phyloP scores from a whole-genome alignment of 2,113 vertebrate genomes.

The Barbus barbus region DNA sequence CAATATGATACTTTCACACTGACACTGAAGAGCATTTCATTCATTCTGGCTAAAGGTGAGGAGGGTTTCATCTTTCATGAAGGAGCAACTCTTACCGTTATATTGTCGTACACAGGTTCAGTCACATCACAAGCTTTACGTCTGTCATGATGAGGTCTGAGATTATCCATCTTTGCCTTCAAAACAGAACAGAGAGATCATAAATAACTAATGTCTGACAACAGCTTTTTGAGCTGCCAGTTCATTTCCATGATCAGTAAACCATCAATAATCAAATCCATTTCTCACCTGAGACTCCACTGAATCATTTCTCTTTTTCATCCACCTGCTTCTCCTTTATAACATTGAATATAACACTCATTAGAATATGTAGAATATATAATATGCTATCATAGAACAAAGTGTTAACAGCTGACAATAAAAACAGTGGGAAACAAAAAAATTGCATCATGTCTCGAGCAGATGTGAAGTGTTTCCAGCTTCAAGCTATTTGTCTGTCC shows the following conservation, averaged over 20 bases:
- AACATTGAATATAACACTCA: background rate
- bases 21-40: background rate
- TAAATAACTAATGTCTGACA: background rate
- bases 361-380: background rate
- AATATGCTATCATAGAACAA: too few relatives aligned
- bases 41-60: background rate
- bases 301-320: background rate
- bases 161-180: background rate
- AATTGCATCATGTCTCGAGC: too few relatives aligned
- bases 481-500: too few relatives aligned
- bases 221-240: background rate
- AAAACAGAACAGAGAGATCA: background rate
- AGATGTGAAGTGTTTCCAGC: too few relatives aligned
- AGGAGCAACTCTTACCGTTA: background rate
- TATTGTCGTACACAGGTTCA: background rate
- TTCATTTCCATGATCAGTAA: background rate
- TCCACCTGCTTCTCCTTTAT: background rate
- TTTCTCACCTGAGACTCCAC: background rate
- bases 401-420: too few relatives aligned
- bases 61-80: background rate
- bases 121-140: background rate
- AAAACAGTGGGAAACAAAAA: too few relatives aligned
- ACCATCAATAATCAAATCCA: background rate
- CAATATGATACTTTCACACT: background rate
- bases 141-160: background rate